phyloP scores from a whole-genome alignment of 2,113 vertebrate species.

The Eretmochelys imbricata region DNA sequence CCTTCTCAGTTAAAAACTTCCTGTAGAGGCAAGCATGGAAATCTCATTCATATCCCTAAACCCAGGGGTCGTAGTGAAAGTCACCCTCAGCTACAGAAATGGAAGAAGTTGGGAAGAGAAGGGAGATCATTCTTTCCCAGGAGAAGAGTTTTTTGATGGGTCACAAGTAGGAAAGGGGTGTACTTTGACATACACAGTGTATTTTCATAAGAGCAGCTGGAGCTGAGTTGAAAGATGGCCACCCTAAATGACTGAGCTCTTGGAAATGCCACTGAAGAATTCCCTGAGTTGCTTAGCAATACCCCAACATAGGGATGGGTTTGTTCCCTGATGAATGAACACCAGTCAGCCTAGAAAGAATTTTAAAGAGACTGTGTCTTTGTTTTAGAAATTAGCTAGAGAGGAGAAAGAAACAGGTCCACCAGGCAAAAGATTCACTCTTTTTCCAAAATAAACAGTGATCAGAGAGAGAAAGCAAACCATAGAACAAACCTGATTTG shows the following conservation, averaged over 20 bases:
- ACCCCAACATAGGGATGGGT: slow-evolving; percentile 3
- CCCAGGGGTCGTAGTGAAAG: not conserved
- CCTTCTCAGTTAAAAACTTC: not conserved
- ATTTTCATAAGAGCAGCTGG: rapidly evolving
- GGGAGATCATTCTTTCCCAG: not conserved
- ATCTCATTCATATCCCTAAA: not conserved
- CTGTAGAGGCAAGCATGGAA: not conserved
- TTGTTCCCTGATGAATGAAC: slow-evolving; percentile 51
- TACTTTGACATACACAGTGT: not conserved
- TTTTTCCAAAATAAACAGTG: slow-evolving; percentile 72
- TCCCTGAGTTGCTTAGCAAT: not conserved
- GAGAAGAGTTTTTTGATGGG: not conserved
- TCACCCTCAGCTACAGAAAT: not conserved
- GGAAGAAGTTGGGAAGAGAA: rapidly evolving
- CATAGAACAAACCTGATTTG: slow-evolving; percentile 74
- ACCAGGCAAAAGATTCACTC: slow-evolving; percentile 47
- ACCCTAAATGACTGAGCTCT: not conserved
- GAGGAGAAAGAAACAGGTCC: slow-evolving; percentile 64
- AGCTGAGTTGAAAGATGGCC: not conserved
- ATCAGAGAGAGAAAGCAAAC: slow-evolving; percentile 72
- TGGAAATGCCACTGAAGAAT: slow-evolving; percentile 11
- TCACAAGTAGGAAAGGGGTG: not conserved
- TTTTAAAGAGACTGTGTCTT: slow-evolving; percentile 50
- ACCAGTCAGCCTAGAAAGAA: slow-evolving; percentile 38
- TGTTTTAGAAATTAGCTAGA: slow-evolving; percentile 53